Evolutionary conservation across 2,113 vertebrate species (phyloP).

Genomic region (Pangasianodon gigas): DNA sequence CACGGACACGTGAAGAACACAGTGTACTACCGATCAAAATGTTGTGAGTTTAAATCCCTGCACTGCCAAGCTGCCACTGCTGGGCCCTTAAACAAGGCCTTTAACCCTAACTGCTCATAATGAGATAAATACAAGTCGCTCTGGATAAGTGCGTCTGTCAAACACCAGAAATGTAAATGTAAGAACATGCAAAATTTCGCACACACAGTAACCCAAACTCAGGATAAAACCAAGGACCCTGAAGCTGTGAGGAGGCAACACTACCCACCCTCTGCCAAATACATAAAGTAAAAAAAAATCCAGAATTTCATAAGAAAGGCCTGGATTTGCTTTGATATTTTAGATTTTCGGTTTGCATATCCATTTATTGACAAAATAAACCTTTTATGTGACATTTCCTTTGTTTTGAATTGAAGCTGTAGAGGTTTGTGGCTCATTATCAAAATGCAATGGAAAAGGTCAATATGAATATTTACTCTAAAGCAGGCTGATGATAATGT

Average conservation of each 20-base stretch:
- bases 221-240: neutral
- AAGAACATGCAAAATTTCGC: neutral
- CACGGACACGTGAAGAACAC: neutral
- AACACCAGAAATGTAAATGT: too few species aligned
- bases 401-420: neutral
- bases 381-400: slow-evolving; percentile 28
- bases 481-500: neutral
- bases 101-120: too few species aligned
- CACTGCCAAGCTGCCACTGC: too few species aligned
- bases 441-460: slow-evolving; percentile 19
- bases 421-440: slow-evolving; percentile 15
- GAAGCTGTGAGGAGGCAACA: neutral
- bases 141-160: too few species aligned
- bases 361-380: slow-evolving; percentile 28
- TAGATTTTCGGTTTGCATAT: neutral
- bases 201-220: neutral
- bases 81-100: too few species aligned
- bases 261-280: neutral
- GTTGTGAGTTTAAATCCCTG: too few species aligned
- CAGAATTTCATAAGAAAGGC: neutral
- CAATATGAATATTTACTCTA: slow-evolving; percentile 22
- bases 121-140: too few species aligned
- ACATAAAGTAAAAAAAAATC: neutral
- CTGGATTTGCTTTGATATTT: neutral
- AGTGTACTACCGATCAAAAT: too few species aligned